A percentile compares a stretch with the other conserved stretches of the same genome.
phyloP scores from a whole-genome alignment of 92 coral and sea anemone species.

The Epizoanthus stellaris region DNA sequence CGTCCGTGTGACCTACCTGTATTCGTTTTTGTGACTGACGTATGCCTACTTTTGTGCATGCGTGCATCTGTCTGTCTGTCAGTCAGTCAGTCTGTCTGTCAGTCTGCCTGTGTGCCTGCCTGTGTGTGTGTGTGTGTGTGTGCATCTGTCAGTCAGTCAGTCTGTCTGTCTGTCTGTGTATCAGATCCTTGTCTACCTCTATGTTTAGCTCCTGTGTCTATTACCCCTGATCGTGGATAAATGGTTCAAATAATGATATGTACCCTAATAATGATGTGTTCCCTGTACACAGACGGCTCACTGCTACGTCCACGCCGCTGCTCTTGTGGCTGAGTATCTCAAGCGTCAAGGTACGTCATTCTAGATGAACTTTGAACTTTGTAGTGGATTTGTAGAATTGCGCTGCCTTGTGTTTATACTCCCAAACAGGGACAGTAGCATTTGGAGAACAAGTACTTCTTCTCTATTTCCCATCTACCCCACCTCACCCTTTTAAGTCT shows the following conservation, averaged over 20 bases:
- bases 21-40: too few relatives aligned
- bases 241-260: neutral
- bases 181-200: too few relatives aligned
- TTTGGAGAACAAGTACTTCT: too few relatives aligned
- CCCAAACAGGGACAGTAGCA: too few relatives aligned
- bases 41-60: neutral
- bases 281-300: conserved; percentile 82
- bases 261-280: neutral
- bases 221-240: too few relatives aligned
- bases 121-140: neutral
- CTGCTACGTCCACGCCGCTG: conserved; percentile 97
- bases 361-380: too few relatives aligned
- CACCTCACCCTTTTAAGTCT: too few relatives aligned
- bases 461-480: too few relatives aligned
- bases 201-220: neutral
- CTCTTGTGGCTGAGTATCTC: conserved; percentile 95
- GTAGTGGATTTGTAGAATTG: too few relatives aligned
- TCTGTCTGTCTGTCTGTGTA: too few relatives aligned
- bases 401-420: too few relatives aligned
- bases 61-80: neutral
- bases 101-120: neutral
- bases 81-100: neutral
- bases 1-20: too few relatives aligned
- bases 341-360: conserved; percentile 84
- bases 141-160: neutral